These are phyloP conservation scores for Drosophila borealis DNA, from an alignment of 2,888 invertebrate genomes.

Conservation along the genomic window DNA sequence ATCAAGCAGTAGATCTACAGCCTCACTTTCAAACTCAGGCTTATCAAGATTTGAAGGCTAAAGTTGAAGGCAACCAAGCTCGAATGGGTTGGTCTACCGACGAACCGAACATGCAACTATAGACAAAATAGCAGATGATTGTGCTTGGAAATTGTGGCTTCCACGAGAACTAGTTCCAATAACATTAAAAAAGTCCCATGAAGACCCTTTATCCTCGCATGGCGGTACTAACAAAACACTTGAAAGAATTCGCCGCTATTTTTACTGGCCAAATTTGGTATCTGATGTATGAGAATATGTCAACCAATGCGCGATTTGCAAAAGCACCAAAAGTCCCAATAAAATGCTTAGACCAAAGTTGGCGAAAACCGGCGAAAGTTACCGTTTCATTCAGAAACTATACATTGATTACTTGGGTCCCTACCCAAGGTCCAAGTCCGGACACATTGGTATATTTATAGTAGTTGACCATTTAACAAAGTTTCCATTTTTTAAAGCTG, in stretches of 20 bases:
- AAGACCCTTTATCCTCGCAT: not conserved
- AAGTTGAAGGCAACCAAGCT: not conserved
- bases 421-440: not conserved
- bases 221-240: not conserved
- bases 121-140: not conserved
- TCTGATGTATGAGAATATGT: too few species aligned
- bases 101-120: not conserved
- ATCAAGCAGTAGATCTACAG: not conserved
- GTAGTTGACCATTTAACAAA: not conserved
- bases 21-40: not conserved
- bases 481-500: not conserved
- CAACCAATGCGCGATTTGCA: too few species aligned
- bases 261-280: too few species aligned
- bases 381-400: not conserved
- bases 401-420: not conserved
- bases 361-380: too few species aligned
- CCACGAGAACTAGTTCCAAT: not conserved
- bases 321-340: too few species aligned
- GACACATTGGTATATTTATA: not conserved
- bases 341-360: too few species aligned
- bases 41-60: not conserved
- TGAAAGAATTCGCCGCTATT: too few species aligned
- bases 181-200: not conserved
- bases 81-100: not conserved
- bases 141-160: not conserved